A percentile compares a stretch with the other conserved stretches of the same genome.
phyloP scores from a whole-genome alignment of 2,113 vertebrate genomes.

The Scomber scombrus region DNA sequence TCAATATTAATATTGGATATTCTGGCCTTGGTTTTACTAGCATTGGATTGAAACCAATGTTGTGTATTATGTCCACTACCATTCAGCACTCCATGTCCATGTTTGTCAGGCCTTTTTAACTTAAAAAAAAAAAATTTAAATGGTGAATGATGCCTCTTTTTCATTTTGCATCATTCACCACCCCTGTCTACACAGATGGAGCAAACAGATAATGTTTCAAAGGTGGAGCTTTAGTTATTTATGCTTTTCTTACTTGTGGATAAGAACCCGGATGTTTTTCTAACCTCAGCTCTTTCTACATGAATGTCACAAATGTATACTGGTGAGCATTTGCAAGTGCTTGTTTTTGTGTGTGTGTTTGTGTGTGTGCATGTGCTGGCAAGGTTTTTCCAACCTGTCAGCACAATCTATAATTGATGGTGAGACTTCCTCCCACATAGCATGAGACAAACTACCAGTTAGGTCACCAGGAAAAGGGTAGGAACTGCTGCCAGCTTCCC shows the following conservation, averaged over 20 bases:
- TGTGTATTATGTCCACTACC: too few species aligned
- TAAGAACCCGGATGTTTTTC: not conserved
- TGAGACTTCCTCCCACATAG: slow-evolving; percentile 68
- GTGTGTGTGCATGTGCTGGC: not conserved
- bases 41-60: too few species aligned
- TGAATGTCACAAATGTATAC: slow-evolving; percentile 9
- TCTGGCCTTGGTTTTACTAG: too few species aligned
- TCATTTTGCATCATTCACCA: too few species aligned
- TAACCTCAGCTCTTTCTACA: not conserved
- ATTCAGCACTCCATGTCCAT: too few species aligned
- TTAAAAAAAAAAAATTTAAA: too few species aligned
- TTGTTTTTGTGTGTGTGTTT: not conserved
- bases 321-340: not conserved
- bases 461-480: slow-evolving; percentile 31
- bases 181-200: too few species aligned
- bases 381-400: slow-evolving; percentile 65
- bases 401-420: slow-evolving; percentile 73
- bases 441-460: slow-evolving; percentile 56
- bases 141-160: too few species aligned
- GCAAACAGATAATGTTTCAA: too few species aligned
- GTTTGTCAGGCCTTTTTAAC: too few species aligned
- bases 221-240: too few species aligned
- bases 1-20: not conserved
- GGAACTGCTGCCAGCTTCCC: slow-evolving; percentile 56
- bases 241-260: not conserved